Base-by-base conservation (phyloP, 2,888 invertebrate genomes). In the Drosophila kokeensis region DNA sequence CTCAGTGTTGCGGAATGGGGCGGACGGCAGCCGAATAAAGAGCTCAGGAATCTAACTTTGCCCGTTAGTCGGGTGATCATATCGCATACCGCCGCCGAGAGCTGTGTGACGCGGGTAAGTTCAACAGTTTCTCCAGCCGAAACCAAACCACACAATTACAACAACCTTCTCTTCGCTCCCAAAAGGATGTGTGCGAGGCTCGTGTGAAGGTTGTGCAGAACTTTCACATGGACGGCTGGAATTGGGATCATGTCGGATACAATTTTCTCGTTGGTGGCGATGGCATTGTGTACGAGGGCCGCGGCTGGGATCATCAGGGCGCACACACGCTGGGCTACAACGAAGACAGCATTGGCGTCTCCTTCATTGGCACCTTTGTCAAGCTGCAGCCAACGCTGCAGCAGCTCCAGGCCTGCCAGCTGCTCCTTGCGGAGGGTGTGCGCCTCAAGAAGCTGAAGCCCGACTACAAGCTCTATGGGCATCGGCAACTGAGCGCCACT, bases 261-360 rank as follows among this genome's bases (percentile, higher is more conserved):
- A 97, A 96, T 91, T 97, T 97, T 83, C 92, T 97, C 7, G 94
- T 97, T 2, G 97, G 96, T 0, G 97, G 96, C 15, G 96, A 97
- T 84, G 97, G 97, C 0, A 93, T 94, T 1, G 95, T 95, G 0
- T 97, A 96, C 91, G 95, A 94, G 79, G 97, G 96, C 0, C 94
- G 97, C 8, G 96, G 96, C 1, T 97, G 97, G 97, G 94, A 95
- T 76, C 90, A 91, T 61, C 93, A 95, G 58, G 97, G 97, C 0
- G 95, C 97, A 0, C 97, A 97, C 86, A 95, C 96, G 0, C 94
- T 94, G 57, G 95, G 95, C 40, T 96, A 95, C 87, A 97, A 97
- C 90, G 88, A 80, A 4, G 94, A 93, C 67, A 96, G 96, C 89
- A 95, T 97, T 34, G 96, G 96, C 0, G 95, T 97, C n/a, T 95